These are phyloP conservation scores for Limnephilus lunatus DNA, from an alignment of 2,888 invertebrate genomes.

Conservation along the genomic window DNA sequence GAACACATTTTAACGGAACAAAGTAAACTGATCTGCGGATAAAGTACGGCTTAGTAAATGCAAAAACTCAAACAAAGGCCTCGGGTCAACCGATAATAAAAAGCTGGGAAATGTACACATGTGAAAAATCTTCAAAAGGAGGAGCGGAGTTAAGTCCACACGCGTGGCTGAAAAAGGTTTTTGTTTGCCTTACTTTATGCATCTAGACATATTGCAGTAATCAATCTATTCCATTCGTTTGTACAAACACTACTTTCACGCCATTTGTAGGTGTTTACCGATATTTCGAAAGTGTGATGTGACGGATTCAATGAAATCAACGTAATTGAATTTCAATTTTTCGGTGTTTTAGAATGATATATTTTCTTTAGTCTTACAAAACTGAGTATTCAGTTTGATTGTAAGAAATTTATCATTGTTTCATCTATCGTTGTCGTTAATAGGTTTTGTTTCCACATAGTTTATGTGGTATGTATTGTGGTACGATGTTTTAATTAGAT, in stretches of 20 bases:
- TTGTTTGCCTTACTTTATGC: conserved; percentile 49
- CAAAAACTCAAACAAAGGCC: conserved; percentile 46
- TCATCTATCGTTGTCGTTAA: no score
- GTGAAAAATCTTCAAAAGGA: conserved; percentile 59
- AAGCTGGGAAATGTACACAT: conserved; percentile 39
- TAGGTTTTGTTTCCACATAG: no score
- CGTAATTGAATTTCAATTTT: not conserved
- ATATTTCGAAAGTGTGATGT: not conserved
- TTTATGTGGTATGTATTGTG: no score
- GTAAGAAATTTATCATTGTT: no score
- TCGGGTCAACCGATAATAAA: conserved; percentile 48
- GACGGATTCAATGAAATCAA: not conserved
- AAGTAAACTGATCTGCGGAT: conserved; percentile 32
- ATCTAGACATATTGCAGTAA: conserved; percentile 53
- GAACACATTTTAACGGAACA: conserved; percentile 14
- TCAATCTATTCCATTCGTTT: conserved; percentile 51
- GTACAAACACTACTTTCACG: not conserved
- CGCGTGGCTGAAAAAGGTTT: conserved; percentile 47
- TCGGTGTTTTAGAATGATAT: no score
- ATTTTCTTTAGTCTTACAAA: no score
- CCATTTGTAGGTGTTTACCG: not conserved
- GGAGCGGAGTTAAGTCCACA: conserved; percentile 54
- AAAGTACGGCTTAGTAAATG: conserved; percentile 41
- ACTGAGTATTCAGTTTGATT: no score
- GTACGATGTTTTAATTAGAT: no score